Evolutionary conservation across 2,113 vertebrate species (phyloP), one percentile per base, ranked within the genome.

Genomic region (Nannobrachium achirus): DNA sequence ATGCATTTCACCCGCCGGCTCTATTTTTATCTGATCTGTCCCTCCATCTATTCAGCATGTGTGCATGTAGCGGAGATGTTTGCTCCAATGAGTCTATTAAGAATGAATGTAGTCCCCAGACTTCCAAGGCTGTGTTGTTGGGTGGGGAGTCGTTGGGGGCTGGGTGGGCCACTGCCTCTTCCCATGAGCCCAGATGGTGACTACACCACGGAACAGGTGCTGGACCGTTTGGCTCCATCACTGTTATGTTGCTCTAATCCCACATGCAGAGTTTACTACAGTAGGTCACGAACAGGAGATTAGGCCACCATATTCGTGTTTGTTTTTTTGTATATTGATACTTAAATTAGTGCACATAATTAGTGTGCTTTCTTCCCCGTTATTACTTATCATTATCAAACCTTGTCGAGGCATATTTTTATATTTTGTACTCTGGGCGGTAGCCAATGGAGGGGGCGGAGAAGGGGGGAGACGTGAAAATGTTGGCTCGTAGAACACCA

Each of bases 131-230:
- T 16, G 1, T 8, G 25, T 39, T 60, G 71, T n/a, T 44, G 75
- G 69, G 57, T 33, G 58, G 46, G 40, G 56, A 65, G 59, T 33
- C 25, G 25, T 33, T 33, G 25, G 25, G 25, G 25, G 25, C 25
- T 33, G 25, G 25, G 25, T 33, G 25, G 25, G 25, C 25, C 25
- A 33, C 46, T 33, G 25, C 51, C 44, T 56, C 49, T 16, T 33
- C 25, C 25, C 25, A 33, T 33, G 25, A 5, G 25, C 1, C 25
- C 25, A 33, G 25, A 33, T 33, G 25, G 25, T 33, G 25, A 33
- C 25, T 33, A 4, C 4, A 82, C 68, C 66, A 66, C 56, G 63
- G 76, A 86, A 73, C 86, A 86, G 86, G 86, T 90, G 85, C 67
- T 74, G 48, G 63, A 74, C 63, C 70, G 76, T 77, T 65, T 84